Evolutionary conservation across 2,797 vertebrate species (phyloP).

Genomic region (Syngnathus rostellatus): DNA sequence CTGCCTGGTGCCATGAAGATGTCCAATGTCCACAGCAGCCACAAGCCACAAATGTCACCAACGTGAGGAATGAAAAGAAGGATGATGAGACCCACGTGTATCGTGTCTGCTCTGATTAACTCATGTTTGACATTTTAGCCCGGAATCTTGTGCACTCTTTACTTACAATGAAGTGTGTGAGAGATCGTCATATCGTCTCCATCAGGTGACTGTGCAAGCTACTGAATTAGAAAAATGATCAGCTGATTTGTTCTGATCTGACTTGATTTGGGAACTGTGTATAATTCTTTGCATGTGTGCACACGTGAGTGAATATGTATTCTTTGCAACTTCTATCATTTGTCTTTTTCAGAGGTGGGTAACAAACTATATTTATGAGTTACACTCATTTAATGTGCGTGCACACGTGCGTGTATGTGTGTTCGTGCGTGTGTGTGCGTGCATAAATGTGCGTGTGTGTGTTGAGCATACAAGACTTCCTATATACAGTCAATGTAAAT

Average conservation of each 20-base stretch:
- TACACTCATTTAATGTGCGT: background rate
- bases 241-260: background rate
- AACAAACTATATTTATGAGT: too few relatives aligned
- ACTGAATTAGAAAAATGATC: background rate
- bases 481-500: background rate
- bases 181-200: too few relatives aligned
- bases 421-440: background rate
- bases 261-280: background rate
- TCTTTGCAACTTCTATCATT: background rate
- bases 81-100: conserved; percentile 51
- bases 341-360: too few relatives aligned
- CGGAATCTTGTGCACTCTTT: conserved; percentile 6
- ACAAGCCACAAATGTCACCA: conserved; percentile 15
- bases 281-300: background rate
- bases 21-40: conserved; percentile 15
- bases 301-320: conserved; percentile 11
- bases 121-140: conserved; percentile 38
- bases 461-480: background rate
- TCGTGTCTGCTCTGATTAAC: conserved; percentile 49
- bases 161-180: conserved; percentile 4
- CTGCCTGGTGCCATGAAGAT: conserved; percentile 12
- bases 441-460: background rate
- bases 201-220: background rate
- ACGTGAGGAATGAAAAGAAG: conserved; percentile 56
- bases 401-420: background rate